Percentiles rank a stretch among this genome's conserved stretches.
These are phyloP conservation scores for Anadara kagoshimensis DNA, from an alignment of 1,140 invertebrate genomes.

Conservation along the genomic window DNA sequence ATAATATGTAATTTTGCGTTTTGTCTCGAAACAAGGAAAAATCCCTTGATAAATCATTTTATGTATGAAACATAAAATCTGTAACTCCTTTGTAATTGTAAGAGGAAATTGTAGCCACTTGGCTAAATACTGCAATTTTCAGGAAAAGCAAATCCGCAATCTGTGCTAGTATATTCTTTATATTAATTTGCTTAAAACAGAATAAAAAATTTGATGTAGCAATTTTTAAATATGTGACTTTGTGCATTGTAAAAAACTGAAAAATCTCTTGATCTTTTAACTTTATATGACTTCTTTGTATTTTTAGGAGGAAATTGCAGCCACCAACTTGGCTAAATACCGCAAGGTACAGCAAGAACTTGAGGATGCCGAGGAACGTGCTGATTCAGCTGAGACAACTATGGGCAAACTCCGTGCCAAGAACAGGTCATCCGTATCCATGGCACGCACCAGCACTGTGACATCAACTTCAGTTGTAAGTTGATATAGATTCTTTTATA, in stretches of 20 bases:
- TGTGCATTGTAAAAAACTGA: neutral
- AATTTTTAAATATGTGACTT: too few species aligned
- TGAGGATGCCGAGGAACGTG: conserved; percentile 98
- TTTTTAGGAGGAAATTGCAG: conserved; percentile 94
- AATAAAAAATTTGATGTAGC: neutral
- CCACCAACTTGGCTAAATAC: conserved; percentile 99
- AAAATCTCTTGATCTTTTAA: neutral
- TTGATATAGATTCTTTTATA: too few species aligned
- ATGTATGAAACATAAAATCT: too few species aligned
- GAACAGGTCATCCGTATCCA: conserved; percentile 82
- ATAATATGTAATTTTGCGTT: too few species aligned
- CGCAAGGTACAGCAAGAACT: conserved; percentile 98
- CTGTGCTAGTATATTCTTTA: neutral
- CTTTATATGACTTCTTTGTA: conserved; percentile 7
- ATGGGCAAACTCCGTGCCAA: conserved; percentile 98
- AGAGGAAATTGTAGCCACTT: too few species aligned
- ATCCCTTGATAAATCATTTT: too few species aligned
- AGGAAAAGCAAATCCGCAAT: too few species aligned
- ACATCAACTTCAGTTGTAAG: too few species aligned
- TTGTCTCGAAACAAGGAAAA: too few species aligned
- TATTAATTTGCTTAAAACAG: neutral
- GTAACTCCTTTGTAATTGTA: too few species aligned
- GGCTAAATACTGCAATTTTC: too few species aligned
- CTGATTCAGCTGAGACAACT: conserved; percentile 97
- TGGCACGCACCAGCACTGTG: conserved; percentile 49